Base-by-base conservation (phyloP, 2,888 invertebrate genomes). In the Bombyx huttoni region DNA sequence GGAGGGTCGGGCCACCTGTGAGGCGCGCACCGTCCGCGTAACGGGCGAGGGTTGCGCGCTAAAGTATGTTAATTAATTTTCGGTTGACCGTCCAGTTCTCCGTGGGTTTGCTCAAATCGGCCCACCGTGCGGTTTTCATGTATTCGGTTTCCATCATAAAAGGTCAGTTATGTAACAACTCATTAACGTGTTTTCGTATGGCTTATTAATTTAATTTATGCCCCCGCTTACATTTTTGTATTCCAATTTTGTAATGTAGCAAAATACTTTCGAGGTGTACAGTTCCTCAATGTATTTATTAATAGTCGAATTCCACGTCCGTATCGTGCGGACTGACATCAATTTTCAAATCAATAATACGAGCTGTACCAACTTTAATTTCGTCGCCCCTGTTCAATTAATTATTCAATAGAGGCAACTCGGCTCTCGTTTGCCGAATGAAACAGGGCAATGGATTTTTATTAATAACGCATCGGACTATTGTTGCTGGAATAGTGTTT, bases 51-150 rank as follows among this genome's bases (percentile, higher is more conserved):
- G 84, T 82, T 78, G 77, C 70, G 72, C 78, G 69, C 78, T 24
- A 80, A 87, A 88, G 87, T 87, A 87, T 87, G 88, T 88, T 88
- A 88, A 88, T 88, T 87, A 87, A 88, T 88, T 87, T 87, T 87
- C 79, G 84, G 85, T 81, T 78, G 84, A 81, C 82, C 85, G 81
- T 83, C 71, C 82, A 73, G 72, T 70, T 74, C 74, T 75, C 69
- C 62, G 67, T 67, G 68, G 72, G 67, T 70, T 68, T 67, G 77
- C 78, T 79, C 76, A 77, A 84, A 84, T 83, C 83, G 75, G 75
- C 73, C 78, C 70, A 73, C 71, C 73, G 70, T 79, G 84, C 70
- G 86, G 86, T 84, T 80, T 78, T 71, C 76, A 68, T 81, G 76
- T 73, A 78, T 83, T 82, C 78, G 78, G 75, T 76, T 84, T 72